Evolutionary conservation across 2,888 invertebrate genomes (phyloP), one percentile per base, ranked within the genome.

Genomic region (Callyntrura guangdongensis): DNA sequence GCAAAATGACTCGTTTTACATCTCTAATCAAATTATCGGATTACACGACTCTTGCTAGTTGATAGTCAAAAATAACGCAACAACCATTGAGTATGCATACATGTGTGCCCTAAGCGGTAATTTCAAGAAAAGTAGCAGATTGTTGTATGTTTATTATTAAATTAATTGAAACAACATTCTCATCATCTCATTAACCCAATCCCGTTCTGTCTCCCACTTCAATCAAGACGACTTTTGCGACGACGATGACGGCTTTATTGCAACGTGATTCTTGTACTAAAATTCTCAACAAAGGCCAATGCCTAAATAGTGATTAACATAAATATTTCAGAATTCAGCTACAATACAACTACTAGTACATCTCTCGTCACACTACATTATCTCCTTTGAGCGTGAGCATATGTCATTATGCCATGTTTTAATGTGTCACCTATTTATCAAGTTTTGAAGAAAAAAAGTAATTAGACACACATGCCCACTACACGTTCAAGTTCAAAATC

Each of bases 131-230:
- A 17, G 53, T 53, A 14, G 9, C n/a, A n/a, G 67, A 69, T 36
- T 36, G 36, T 6, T 36, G 36, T 36, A 36, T 4, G 6, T 36
- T 36, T 36, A 36, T 27, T 27, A 69, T 14, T n/a, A n/a, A 64
- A 8, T 69, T n/a, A 69, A 69, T 14, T 36, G 27, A 5, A 27
- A 3, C n/a, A 36, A 36, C 67, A 69, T n/a, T 69, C 36, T 69
- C 67, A 69, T 69, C 27, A 69, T 69, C 36, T 69, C 67, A 69
- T 69, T 69, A 69, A 36, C 67, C 67, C 64, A 64, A 64, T 64
- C 64, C 64, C 64, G 64, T 25, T 64, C 22, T 64, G 64, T 64
- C 64, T 25, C 25, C 25, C 12, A 14, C 4, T 14, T 59, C 59
- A 59, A n/a, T 53, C n/a, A 53, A 12, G n/a, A 53, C n/a, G 11